Evolutionary conservation across 1,140 invertebrate genomes (phyloP).

Genomic region (Dermatophagoides farinae): DNA sequence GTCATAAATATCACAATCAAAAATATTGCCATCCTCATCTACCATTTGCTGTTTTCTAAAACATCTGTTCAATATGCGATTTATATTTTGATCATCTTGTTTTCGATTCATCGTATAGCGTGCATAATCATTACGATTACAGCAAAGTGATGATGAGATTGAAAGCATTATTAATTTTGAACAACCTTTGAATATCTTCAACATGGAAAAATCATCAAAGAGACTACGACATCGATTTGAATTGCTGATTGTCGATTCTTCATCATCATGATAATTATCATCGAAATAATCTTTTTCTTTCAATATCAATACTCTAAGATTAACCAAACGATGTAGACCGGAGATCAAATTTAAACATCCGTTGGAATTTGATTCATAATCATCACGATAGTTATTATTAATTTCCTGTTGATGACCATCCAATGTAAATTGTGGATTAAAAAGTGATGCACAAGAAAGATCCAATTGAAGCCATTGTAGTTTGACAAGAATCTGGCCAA

Average conservation of each 20-base stretch:
- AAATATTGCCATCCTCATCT: not conserved
- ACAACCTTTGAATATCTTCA: not conserved
- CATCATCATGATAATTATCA: not conserved
- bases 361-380: not conserved
- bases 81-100: not conserved
- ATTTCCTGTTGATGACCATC: not conserved
- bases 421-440: not conserved
- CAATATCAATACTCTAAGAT: not conserved
- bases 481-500: not conserved
- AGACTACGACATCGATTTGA: not conserved
- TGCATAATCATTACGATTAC: not conserved
- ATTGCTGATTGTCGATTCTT: too few species aligned
- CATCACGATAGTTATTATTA: not conserved
- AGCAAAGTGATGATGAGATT: not conserved
- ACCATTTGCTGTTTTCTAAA: not conserved
- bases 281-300: slow-evolving; percentile 3
- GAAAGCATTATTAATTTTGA: not conserved
- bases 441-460: not conserved
- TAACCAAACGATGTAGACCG: not conserved
- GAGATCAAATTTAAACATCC: not conserved
- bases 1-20: too few species aligned
- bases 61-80: not conserved
- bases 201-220: not conserved
- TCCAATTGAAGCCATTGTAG: slow-evolving; percentile 1
- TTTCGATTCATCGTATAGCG: not conserved